Conservation (phyloP, 2,888 invertebrate species). For the Brenthis hecate region DNA sequence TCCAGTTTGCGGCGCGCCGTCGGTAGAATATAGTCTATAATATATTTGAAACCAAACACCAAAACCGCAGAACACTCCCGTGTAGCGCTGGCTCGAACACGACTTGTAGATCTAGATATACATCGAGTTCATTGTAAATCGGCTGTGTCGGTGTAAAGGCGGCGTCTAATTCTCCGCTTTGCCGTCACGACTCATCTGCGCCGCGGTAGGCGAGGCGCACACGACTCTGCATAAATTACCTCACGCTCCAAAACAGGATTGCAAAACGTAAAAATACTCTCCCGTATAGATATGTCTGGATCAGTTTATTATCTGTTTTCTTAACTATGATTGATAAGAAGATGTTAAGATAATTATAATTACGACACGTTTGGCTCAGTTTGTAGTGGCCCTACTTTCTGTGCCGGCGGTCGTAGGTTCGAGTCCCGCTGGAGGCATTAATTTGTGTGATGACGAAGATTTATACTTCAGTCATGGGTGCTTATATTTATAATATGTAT, state of each 20-base stretch:
- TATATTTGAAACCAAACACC: constrained; percentile 14
- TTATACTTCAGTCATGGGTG: no score
- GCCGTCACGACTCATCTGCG: constrained; percentile 60
- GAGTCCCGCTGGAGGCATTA: no score
- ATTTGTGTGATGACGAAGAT: no score
- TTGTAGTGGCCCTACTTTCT: no score
- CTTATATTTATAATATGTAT: no score
- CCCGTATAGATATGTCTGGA: constrained; percentile 11
- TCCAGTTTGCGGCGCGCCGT: constrained; percentile 5
- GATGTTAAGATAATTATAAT: not conserved
- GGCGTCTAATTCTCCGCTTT: constrained; percentile 60
- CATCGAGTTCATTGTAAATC: constrained; percentile 32
- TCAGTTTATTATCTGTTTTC: constrained; percentile 15
- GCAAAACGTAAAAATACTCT: constrained; percentile 22
- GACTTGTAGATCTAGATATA: constrained; percentile 28
- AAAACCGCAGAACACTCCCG: constrained; percentile 15
- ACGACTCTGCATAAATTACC: constrained; percentile 73
- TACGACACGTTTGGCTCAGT: no score
- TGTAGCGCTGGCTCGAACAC: constrained; percentile 15
- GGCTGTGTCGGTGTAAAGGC: constrained; percentile 31
- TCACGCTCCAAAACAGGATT: constrained; percentile 45
- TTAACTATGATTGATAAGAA: constrained; percentile 10
- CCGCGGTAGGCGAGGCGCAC: constrained; percentile 52
- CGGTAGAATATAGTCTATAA: constrained; percentile 4
- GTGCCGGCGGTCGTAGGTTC: no score